A percentile compares a stretch with the other conserved stretches of the same genome.
Conservation (phyloP, 2,888 invertebrate species). For the Calliphora vomitoria region DNA sequence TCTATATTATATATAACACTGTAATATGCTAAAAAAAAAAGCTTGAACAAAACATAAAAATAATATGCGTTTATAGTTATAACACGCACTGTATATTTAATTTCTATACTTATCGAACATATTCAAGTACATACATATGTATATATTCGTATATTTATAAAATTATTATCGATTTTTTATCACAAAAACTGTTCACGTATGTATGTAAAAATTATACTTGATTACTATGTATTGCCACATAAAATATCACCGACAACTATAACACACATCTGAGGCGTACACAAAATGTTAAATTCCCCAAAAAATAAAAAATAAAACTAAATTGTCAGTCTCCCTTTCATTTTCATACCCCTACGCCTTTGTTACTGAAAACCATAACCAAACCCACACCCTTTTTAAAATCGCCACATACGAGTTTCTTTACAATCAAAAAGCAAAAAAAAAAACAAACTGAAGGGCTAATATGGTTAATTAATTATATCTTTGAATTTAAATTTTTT, state of each 20-base stretch:
- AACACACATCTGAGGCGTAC: too few species aligned
- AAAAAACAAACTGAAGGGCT: constrained; percentile 7
- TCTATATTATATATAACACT: too few species aligned
- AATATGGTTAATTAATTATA: constrained; percentile 59
- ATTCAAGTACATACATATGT: too few species aligned
- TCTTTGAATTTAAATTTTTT: constrained; percentile 27
- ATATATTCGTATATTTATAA: not conserved
- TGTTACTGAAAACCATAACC: not conserved
- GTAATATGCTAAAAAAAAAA: too few species aligned
- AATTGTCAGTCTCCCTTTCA: not conserved
- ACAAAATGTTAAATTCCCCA: not conserved
- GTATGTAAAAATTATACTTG: not conserved
- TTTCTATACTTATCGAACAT: too few species aligned
- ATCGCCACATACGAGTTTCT: not conserved
- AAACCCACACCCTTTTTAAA: constrained; percentile 10
- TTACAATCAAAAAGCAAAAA: not conserved
- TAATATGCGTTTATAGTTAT: too few species aligned
- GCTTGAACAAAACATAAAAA: too few species aligned
- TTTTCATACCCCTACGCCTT: not conserved
- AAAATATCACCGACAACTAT: too few species aligned
- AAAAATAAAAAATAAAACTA: not conserved
- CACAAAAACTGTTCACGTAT: not conserved
- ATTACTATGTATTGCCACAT: not conserved
- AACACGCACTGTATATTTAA: too few species aligned
- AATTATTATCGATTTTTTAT: not conserved